These are phyloP conservation scores for Pangasius sanitwongsei DNA, from an alignment of 2,797 vertebrate species.

Conservation along the genomic window DNA sequence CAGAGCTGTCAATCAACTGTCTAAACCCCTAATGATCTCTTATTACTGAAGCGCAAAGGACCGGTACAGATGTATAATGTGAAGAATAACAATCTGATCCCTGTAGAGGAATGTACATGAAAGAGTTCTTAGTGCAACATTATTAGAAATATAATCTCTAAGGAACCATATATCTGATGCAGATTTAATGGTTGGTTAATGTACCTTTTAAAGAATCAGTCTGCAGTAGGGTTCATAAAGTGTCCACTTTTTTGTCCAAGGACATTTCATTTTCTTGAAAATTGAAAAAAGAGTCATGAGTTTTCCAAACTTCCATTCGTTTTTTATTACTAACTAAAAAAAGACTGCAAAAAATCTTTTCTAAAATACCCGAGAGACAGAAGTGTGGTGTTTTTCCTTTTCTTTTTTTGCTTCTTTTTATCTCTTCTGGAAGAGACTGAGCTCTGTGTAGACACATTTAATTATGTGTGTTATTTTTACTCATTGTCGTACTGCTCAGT, in stretches of 20 bases:
- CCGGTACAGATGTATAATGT: slow-evolving; percentile 15
- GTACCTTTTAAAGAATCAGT: slow-evolving; percentile 15
- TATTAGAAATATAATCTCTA: slow-evolving; percentile 10
- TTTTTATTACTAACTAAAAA: background rate
- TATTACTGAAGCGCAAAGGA: slow-evolving; percentile 25
- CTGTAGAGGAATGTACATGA: slow-evolving; percentile 16
- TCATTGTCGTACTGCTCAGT: slow-evolving; percentile 66
- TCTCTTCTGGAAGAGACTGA: slow-evolving; percentile 59
- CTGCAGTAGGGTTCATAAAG: slow-evolving; percentile 10
- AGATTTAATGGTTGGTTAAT: slow-evolving; percentile 19
- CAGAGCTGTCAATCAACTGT: slow-evolving; percentile 31
- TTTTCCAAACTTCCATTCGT: background rate
- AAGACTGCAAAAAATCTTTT: slow-evolving; percentile 41
- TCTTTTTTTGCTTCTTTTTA: slow-evolving; percentile 47
- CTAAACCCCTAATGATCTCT: slow-evolving; percentile 29
- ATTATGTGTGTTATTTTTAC: slow-evolving; percentile 71
- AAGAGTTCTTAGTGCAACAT: slow-evolving; percentile 8
- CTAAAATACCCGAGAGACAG: slow-evolving; percentile 59
- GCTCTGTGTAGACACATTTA: slow-evolving; percentile 63
- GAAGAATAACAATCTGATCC: slow-evolving; percentile 34
- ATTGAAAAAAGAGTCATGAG: background rate
- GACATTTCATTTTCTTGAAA: slow-evolving; percentile 19
- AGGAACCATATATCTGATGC: background rate
- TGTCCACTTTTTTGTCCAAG: slow-evolving; percentile 9
- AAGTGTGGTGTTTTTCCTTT: slow-evolving; percentile 29